phyloP scores from a whole-genome alignment of 2,113 vertebrate species.

The Melanerpes formicivorus region DNA sequence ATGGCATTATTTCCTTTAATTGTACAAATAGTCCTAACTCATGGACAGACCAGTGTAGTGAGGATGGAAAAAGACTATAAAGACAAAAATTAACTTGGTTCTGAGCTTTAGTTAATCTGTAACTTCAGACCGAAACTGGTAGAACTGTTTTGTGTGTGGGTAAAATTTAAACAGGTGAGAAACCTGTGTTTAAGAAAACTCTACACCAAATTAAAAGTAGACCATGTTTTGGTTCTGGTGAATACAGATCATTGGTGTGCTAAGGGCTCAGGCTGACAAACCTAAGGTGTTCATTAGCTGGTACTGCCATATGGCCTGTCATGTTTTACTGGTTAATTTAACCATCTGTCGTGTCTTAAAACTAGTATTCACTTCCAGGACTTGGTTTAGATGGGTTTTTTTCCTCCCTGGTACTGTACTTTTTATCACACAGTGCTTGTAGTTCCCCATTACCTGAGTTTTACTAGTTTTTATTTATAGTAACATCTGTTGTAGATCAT shows the following conservation, averaged over 20 bases:
- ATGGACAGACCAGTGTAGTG: not conserved
- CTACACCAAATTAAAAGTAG: not conserved
- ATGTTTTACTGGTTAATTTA: conserved; percentile 47
- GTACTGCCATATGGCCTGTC: conserved; percentile 48
- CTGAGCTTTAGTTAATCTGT: not conserved
- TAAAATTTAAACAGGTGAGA: not conserved
- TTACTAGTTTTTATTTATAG: not conserved
- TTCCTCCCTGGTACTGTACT: not conserved
- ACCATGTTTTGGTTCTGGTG: not conserved
- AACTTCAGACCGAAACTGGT: not conserved
- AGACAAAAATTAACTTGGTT: not conserved
- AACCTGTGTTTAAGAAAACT: not conserved
- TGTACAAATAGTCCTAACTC: not conserved
- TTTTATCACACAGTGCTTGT: not conserved
- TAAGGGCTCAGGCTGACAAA: not conserved
- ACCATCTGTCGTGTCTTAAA: conserved; percentile 57
- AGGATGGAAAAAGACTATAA: not conserved
- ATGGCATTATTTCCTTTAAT: not conserved
- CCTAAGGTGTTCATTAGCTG: conserved; percentile 41
- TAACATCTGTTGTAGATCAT: not conserved
- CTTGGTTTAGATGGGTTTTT: not conserved
- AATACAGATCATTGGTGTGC: not conserved
- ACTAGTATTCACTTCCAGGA: not conserved
- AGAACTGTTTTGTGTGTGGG: not conserved
- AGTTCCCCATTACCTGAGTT: not conserved